phyloP scores from a whole-genome alignment of 2,113 vertebrate genomes.

The Sinocyclocheilus grahami region DNA sequence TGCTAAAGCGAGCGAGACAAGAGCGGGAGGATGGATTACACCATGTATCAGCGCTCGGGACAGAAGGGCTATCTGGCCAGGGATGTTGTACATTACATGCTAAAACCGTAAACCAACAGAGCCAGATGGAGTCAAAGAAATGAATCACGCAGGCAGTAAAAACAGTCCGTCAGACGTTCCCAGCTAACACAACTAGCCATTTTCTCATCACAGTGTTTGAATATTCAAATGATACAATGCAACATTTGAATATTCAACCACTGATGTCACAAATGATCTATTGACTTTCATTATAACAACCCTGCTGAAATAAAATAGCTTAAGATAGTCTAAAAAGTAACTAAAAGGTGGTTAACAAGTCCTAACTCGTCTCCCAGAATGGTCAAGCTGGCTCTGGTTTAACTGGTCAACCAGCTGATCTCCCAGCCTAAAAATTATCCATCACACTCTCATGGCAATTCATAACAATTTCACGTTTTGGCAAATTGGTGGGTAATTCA shows the following conservation, averaged over 20 bases:
- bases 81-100: slow-evolving; percentile 59
- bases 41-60: slow-evolving; percentile 46
- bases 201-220: background rate
- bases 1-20: slow-evolving; percentile 50
- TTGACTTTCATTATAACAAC: background rate
- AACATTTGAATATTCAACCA: background rate
- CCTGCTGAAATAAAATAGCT: background rate
- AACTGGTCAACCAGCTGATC: background rate
- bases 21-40: slow-evolving; percentile 54
- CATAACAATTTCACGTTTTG: background rate
- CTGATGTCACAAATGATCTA: background rate
- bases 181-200: background rate
- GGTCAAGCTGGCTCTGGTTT: background rate
- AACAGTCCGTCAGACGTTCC: background rate
- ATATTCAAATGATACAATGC: background rate
- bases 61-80: slow-evolving; percentile 20
- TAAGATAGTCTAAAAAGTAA: background rate
- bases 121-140: slow-evolving; percentile 39
- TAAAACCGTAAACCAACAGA: slow-evolving; percentile 26
- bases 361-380: background rate
- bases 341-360: background rate
- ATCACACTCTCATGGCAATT: background rate
- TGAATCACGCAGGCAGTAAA: background rate
- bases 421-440: background rate
- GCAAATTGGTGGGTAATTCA: background rate